A percentile compares a stretch with the other conserved stretches of the same genome.
phyloP scores from a whole-genome alignment of 2,888 invertebrate genomes.

The Acrobasis repandana region DNA sequence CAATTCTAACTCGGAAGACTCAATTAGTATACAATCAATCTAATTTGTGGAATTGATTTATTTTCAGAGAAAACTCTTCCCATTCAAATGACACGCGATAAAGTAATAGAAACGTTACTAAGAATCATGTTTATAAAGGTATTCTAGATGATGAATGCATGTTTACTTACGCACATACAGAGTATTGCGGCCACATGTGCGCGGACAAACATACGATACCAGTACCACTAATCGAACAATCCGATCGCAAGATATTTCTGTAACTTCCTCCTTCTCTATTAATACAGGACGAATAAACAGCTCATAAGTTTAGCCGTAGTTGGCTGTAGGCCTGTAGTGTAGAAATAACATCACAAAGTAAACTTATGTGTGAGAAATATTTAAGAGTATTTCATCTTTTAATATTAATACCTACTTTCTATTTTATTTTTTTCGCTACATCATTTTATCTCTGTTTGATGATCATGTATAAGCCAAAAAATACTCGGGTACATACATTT shows the following conservation, averaged over 20 bases:
- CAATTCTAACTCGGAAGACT: too few relatives aligned
- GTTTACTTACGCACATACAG: constrained; percentile 22
- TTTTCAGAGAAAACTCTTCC: neutral
- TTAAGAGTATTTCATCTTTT: too few relatives aligned
- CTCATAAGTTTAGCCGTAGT: constrained; percentile 4
- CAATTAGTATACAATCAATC: too few relatives aligned
- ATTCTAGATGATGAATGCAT: constrained; percentile 6
- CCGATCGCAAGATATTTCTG: constrained; percentile 37
- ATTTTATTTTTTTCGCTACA: too few relatives aligned
- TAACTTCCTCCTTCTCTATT: constrained; percentile 37
- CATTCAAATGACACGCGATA: constrained; percentile 1
- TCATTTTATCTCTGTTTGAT: too few relatives aligned
- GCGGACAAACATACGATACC: constrained; percentile 34
- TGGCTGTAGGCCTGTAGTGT: too few relatives aligned
- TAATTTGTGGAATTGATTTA: too few relatives aligned
- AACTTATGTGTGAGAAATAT: too few relatives aligned
- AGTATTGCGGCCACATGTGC: constrained; percentile 33
- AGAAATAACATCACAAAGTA: too few relatives aligned
- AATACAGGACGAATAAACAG: constrained; percentile 31
- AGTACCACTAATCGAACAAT: constrained; percentile 35
- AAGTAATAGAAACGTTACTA: constrained; percentile 5
- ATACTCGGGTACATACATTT: too few relatives aligned
- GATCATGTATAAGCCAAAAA: too few relatives aligned
- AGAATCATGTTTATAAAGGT: constrained; percentile 15
- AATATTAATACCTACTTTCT: too few relatives aligned